phyloP scores from a whole-genome alignment of 2,888 invertebrate species.

The Zhuqinia jingwanae region DNA sequence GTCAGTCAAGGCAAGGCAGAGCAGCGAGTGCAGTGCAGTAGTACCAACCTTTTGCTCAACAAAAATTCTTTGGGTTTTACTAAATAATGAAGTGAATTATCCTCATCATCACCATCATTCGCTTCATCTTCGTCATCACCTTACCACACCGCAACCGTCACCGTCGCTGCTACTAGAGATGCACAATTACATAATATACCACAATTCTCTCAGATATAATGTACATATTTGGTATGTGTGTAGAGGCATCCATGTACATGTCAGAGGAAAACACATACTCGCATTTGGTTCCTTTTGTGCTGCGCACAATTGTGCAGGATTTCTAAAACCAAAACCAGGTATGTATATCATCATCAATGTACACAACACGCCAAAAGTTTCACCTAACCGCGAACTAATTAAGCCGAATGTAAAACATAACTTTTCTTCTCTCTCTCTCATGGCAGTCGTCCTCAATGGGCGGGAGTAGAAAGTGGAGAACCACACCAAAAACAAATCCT shows the following conservation, averaged over 20 bases:
- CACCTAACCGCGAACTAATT: conserved; percentile 56
- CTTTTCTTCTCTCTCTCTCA: conserved; percentile 13
- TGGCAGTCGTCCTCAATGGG: neutral
- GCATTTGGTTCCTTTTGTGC: no score
- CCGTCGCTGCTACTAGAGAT: no score
- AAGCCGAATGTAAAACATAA: conserved; percentile 38
- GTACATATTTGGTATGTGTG: neutral
- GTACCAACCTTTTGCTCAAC: neutral
- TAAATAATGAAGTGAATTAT: conserved; percentile 57
- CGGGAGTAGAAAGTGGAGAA: neutral
- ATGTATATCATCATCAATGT: neutral
- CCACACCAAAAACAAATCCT: neutral
- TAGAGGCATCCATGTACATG: neutral
- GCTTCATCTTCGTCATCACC: conserved; percentile 39
- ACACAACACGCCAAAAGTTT: conserved; percentile 4
- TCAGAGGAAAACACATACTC: neutral
- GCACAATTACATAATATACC: no score
- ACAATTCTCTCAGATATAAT: neutral
- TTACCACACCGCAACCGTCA: neutral
- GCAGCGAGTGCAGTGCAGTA: neutral
- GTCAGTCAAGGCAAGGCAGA: no score
- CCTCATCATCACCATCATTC: conserved; percentile 21
- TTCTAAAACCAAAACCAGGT: neutral
- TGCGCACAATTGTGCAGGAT: no score
- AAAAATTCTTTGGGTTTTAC: conserved; percentile 31